Conservation (phyloP, 1,140 invertebrate genomes). For the Apocrypta bakeri region DNA sequence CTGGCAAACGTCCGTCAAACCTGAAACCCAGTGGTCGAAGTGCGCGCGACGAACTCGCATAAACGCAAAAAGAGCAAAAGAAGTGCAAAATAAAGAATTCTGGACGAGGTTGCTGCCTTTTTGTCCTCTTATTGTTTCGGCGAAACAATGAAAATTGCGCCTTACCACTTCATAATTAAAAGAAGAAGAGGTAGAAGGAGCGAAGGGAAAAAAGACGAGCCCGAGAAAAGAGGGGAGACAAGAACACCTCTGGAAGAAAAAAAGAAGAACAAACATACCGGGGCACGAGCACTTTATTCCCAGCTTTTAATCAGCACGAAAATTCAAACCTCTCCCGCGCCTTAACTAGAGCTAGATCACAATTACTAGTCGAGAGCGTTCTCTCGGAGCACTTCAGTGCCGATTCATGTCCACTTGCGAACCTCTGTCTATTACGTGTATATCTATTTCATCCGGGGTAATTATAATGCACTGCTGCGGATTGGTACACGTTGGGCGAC, state of each 20-base stretch:
- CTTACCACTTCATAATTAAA: constrained; percentile 38
- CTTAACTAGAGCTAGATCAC: not conserved
- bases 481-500: too few species aligned
- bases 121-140: constrained; percentile 24
- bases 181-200: constrained; percentile 3
- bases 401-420: not conserved
- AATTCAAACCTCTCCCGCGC: constrained; percentile 18
- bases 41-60: not conserved
- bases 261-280: constrained; percentile 6
- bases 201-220: not conserved
- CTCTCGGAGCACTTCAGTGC: not conserved
- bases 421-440: too few species aligned
- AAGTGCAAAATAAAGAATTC: not conserved
- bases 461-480: too few species aligned
- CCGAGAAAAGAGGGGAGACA: not conserved
- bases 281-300: constrained; percentile 5
- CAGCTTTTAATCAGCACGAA: constrained; percentile 36
- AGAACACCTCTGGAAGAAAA: not conserved
- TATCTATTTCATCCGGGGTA: too few species aligned
- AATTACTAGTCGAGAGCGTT: not conserved
- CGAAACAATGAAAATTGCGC: constrained; percentile 36
- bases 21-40: not conserved
- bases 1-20: not conserved
- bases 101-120: too few species aligned
- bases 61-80: not conserved